Evolutionary conservation across 2,113 vertebrate genomes (phyloP).

Genomic region (Stegastes partitus): DNA sequence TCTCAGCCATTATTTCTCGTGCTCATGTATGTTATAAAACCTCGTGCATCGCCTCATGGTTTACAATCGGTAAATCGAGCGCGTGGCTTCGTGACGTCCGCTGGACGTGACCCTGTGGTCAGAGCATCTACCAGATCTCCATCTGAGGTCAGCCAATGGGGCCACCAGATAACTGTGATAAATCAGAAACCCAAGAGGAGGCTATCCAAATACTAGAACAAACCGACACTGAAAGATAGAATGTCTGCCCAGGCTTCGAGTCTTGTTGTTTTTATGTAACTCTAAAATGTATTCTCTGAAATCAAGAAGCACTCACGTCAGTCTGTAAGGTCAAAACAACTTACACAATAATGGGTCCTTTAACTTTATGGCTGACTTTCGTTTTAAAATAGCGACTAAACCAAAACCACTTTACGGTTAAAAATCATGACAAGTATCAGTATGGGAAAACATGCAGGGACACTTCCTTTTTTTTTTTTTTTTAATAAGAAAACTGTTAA

Average conservation of each 20-base stretch:
- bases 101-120: conserved; percentile 5
- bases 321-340: not conserved
- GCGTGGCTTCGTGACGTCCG: not conserved
- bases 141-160: conserved; percentile 18
- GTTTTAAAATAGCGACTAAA: no score
- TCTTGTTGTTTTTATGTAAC: not conserved
- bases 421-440: no score
- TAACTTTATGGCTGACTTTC: no score
- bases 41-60: not conserved
- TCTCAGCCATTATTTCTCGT: no score
- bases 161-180: conserved; percentile 29
- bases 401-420: not conserved
- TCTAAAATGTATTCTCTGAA: conserved; percentile 40
- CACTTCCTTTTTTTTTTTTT: no score
- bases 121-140: conserved; percentile 10
- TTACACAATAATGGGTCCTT: no score
- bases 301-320: conserved; percentile 30
- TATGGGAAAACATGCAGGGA: no score
- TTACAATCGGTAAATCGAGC: not conserved
- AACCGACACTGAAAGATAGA: conserved; percentile 52
- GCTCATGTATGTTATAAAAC: not conserved
- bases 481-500: no score
- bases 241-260: conserved; percentile 14
- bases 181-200: conserved; percentile 70
- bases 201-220: conserved; percentile 60